Percentiles rank a stretch among this genome's conserved stretches.
These are phyloP conservation scores for Eulithis testata DNA, from an alignment of 2,888 invertebrate species.

Conservation along the genomic window DNA sequence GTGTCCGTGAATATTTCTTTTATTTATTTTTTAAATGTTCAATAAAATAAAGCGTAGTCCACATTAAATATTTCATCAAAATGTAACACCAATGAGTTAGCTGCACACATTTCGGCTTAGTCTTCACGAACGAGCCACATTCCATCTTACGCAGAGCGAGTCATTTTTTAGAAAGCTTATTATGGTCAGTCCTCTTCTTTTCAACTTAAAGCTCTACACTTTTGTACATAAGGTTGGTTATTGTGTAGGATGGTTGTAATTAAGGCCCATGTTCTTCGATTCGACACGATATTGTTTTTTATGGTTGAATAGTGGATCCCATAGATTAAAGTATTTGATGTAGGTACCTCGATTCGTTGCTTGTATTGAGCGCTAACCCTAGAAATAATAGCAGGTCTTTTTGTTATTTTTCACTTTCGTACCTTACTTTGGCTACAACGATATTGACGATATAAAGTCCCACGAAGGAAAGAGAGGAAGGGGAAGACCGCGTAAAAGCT, in stretches of 20 bases:
- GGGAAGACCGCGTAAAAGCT: too few species aligned
- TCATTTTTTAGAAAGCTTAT: constrained; percentile 80
- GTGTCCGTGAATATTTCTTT: too few species aligned
- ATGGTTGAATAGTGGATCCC: constrained; percentile 74
- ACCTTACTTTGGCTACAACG: too few species aligned
- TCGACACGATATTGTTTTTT: constrained; percentile 80
- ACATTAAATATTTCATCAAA: constrained; percentile 45
- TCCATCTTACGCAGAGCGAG: constrained; percentile 70
- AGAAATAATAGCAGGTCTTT: not conserved
- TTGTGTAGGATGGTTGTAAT: constrained; percentile 63
- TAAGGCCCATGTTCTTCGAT: constrained; percentile 72
- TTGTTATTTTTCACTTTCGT: too few species aligned
- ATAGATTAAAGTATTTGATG: constrained; percentile 72
- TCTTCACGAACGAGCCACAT: constrained; percentile 71
- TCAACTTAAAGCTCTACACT: constrained; percentile 45
- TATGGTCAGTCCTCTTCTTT: constrained; percentile 44
- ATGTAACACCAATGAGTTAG: constrained; percentile 50
- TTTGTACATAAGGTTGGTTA: constrained; percentile 40
- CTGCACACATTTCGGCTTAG: constrained; percentile 52
- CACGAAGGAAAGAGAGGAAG: too few species aligned
- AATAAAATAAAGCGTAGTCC: constrained; percentile 6
- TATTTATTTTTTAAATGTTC: too few species aligned
- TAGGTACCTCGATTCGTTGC: constrained; percentile 45
- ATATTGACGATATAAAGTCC: too few species aligned
- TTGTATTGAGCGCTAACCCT: constrained; percentile 13